phyloP scores from a whole-genome alignment of 2,113 vertebrate genomes.

The Cranoglanis bouderius region DNA sequence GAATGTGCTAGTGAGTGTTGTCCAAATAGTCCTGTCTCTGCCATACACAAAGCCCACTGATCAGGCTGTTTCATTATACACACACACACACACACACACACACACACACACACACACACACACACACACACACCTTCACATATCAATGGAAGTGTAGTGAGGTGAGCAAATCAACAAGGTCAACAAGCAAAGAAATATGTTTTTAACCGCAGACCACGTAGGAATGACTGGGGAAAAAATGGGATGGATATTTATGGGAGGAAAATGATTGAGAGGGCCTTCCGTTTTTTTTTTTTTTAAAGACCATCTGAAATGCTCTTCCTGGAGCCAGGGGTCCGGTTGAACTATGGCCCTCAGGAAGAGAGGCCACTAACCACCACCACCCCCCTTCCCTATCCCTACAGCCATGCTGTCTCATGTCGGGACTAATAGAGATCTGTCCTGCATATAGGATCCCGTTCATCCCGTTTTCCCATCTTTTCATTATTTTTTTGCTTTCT shows the following conservation, averaged over 20 bases:
- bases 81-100: background rate
- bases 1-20: constrained; percentile 44
- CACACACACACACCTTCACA: constrained; percentile 25
- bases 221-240: background rate
- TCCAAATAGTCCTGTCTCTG: constrained; percentile 27
- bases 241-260: background rate
- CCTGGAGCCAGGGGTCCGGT: constrained; percentile 72
- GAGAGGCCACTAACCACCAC: constrained; percentile 71
- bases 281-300: background rate
- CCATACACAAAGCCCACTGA: constrained; percentile 55
- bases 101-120: background rate
- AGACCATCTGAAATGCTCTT: constrained; percentile 69
- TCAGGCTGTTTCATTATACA: constrained; percentile 56
- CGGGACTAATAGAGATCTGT: constrained; percentile 72
- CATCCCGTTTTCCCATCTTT: background rate
- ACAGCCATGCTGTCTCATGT: constrained; percentile 76
- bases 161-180: constrained; percentile 42
- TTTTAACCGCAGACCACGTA: background rate
- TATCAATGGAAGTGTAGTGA: constrained; percentile 35
- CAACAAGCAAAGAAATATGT: constrained; percentile 28
- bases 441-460: background rate
- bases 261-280: background rate
- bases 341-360: constrained; percentile 63
- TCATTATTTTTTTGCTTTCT: constrained; percentile 15
- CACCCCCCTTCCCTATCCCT: constrained; percentile 48